Conservation (phyloP, 2,113 vertebrate species). For the Azemiops feae region DNA sequence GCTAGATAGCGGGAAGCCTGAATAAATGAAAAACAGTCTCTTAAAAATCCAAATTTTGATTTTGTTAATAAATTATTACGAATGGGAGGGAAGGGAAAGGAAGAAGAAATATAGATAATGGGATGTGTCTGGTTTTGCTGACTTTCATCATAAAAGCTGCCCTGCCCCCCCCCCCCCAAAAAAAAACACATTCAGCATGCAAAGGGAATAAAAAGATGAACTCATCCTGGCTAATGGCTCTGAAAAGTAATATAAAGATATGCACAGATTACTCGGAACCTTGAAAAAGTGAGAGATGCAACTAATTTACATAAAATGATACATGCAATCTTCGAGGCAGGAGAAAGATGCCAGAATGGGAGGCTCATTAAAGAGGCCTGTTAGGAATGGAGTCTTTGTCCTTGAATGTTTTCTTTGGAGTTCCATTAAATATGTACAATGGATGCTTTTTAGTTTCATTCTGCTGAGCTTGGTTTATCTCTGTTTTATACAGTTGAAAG, state of each 20-base stretch:
- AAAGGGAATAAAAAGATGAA: conserved; percentile 57
- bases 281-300: conserved; percentile 42
- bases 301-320: conserved; percentile 63
- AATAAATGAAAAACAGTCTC: conserved; percentile 1
- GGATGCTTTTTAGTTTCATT: background rate
- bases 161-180: conserved; percentile 55
- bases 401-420: conserved; percentile 50
- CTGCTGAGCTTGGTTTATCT: conserved; percentile 16
- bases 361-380: conserved; percentile 33
- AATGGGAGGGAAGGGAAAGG: background rate
- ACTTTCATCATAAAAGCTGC: conserved; percentile 59
- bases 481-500: background rate
- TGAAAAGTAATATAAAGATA: conserved; percentile 55
- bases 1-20: background rate
- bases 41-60: conserved; percentile 37
- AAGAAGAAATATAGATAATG: conserved; percentile 31
- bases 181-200: conserved; percentile 35
- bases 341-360: conserved; percentile 44
- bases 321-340: conserved; percentile 42
- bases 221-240: conserved; percentile 56
- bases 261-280: conserved; percentile 53
- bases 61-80: conserved; percentile 45
- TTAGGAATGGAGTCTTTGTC: conserved; percentile 37
- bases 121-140: conserved; percentile 50
- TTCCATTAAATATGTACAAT: background rate